Evolutionary conservation across 2,113 vertebrate species (phyloP).

Genomic region (Mohoua ochrocephala): DNA sequence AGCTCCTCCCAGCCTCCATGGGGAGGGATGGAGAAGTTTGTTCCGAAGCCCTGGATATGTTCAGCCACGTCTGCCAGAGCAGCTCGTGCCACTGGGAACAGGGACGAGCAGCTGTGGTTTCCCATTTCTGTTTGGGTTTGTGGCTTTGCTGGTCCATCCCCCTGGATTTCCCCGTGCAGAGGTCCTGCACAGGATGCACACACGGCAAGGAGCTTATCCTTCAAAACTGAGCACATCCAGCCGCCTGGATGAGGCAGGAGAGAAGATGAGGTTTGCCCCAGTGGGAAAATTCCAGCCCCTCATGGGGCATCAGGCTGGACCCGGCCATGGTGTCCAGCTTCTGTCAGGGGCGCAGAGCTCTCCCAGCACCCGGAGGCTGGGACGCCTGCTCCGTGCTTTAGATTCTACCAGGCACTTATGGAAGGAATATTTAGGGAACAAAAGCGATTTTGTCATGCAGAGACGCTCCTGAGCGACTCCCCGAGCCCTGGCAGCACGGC

Average conservation of each 20-base stretch:
- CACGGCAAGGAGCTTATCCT: not conserved
- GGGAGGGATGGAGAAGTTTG: not conserved
- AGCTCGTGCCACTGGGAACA: accelerated
- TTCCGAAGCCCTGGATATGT: not conserved
- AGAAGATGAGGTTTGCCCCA: not conserved
- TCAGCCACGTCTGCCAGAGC: not conserved
- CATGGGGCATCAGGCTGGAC: not conserved
- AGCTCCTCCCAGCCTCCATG: accelerated
- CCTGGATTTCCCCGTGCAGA: not conserved
- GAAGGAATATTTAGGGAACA: not conserved
- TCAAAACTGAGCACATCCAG: not conserved
- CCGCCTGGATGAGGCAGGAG: not conserved
- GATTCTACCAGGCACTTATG: not conserved
- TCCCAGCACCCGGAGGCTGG: not conserved
- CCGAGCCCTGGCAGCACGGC: accelerated
- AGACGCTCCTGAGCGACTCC: not conserved
- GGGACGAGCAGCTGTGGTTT: not conserved
- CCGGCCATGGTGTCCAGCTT: not conserved
- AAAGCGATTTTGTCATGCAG: not conserved
- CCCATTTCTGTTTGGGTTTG: not conserved
- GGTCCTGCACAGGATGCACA: not conserved
- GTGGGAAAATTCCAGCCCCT: not conserved
- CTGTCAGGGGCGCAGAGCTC: not conserved
- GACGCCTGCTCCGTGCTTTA: not conserved
- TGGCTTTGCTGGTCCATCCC: not conserved